Base-by-base conservation (phyloP, 1,140 invertebrate species). In the Battus philenor region DNA sequence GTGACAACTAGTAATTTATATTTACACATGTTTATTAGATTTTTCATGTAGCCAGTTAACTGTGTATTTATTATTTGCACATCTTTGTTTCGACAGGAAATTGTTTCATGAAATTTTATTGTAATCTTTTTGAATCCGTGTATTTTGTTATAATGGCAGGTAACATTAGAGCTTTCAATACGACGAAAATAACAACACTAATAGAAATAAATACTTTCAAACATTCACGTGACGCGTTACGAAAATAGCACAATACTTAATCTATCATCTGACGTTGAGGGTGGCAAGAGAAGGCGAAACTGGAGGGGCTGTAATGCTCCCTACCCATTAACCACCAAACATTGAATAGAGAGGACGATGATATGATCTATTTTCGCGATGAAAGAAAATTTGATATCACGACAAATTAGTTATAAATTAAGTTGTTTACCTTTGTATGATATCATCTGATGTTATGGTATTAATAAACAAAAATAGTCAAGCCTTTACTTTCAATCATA, bases 241-340 rank as follows among this genome's bases (percentile, higher is more conserved):
- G 39, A 45, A 34, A 48, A 45, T 36, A 44, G 50, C 50, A 59
- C 47, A 64, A 61, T 61, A 47, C 52, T 62, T 66, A 66, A 68
- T 73, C 64, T 73, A 73, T 70, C 65, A 66, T 66, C 65, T 56
- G 61, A 59, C 52, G 50, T 44, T 26, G 52, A 56, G 67, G 57
- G 58, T 54, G 46, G 31, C 20, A 13, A 39, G 17, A 8, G 2
- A 20, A 20, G 18, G 18, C 18, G 18, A 48, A 41, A 36, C 43
- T 13, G 18, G 36, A 36, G 45, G 43, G 51, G 22, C 36, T 20
- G 31, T 54, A 54, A 55, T 56, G 50, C 22, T 41, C 54, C 66
- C 60, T 61, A 62, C 59, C 44, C 49, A 54, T 63, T 44, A 44
- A 56, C 51, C 50, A 56, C 47, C 45, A 31, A 48, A 24, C 11